Evolutionary conservation across 2,113 vertebrate species (phyloP).

Genomic region (Nothobranchius kuhntae): DNA sequence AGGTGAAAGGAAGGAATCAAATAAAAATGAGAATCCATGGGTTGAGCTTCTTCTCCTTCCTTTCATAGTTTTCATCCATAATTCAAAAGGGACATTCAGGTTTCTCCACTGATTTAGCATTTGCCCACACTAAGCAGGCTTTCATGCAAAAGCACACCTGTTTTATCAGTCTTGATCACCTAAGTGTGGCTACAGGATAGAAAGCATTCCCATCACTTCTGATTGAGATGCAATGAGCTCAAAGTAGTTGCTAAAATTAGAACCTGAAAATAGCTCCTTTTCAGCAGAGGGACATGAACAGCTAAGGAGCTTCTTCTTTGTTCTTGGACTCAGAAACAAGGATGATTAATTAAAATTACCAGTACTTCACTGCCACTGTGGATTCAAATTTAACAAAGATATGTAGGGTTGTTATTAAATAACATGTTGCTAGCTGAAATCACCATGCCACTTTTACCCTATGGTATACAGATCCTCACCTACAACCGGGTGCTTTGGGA

Average conservation of each 20-base stretch:
- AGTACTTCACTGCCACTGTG: neutral
- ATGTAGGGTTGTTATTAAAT: neutral
- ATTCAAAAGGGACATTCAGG: constrained; percentile 2
- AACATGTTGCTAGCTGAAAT: neutral
- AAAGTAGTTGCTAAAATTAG: constrained; percentile 15
- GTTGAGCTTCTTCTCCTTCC: neutral
- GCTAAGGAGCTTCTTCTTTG: neutral
- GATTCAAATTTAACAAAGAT: neutral
- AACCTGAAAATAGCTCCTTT: neutral
- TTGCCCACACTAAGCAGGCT: constrained; percentile 6
- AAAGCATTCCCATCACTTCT: constrained; percentile 25
- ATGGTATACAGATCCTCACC: neutral
- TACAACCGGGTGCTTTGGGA: too few relatives aligned
- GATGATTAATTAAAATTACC: neutral
- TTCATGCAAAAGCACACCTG: constrained; percentile 45
- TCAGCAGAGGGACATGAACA: neutral
- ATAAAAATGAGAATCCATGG: constrained; percentile 13
- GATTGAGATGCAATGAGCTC: constrained; percentile 23
- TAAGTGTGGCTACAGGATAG: constrained; percentile 17
- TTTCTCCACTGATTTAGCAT: constrained; percentile 6
- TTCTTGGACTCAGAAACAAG: neutral
- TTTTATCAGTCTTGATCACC: constrained; percentile 36
- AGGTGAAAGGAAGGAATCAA: constrained; percentile 20
- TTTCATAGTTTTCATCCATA: constrained; percentile 18
- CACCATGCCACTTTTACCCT: neutral